Conservation (phyloP, 1,140 invertebrate genomes). For the Drosophila virilis region DNA sequence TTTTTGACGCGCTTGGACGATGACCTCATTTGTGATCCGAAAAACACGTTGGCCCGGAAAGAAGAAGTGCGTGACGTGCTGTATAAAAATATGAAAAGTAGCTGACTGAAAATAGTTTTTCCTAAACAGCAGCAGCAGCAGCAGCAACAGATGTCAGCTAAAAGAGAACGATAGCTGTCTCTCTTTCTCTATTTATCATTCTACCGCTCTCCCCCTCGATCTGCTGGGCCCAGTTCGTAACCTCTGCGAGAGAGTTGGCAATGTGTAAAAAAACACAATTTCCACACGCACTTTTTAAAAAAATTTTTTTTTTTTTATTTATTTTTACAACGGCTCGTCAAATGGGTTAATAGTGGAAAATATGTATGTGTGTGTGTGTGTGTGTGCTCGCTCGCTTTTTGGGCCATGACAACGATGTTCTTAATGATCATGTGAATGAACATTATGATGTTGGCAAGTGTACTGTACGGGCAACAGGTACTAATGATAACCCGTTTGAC, state of each 20-base stretch:
- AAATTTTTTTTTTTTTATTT: slow-evolving; percentile 37
- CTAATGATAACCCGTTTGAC: slow-evolving; percentile 43
- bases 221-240: background rate
- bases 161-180: background rate
- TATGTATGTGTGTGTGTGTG: slow-evolving; percentile 30
- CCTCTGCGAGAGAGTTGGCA: slow-evolving; percentile 24
- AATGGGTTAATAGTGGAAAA: slow-evolving; percentile 79
- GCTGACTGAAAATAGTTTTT: slow-evolving; percentile 52
- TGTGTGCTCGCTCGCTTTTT: slow-evolving; percentile 22
- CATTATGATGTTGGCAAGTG: slow-evolving; percentile 33
- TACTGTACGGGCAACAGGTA: slow-evolving; percentile 35
- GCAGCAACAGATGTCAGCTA: slow-evolving; percentile 41
- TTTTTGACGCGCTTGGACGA: slow-evolving; percentile 47
- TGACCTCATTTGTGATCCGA: slow-evolving; percentile 45
- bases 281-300: slow-evolving; percentile 49
- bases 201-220: background rate
- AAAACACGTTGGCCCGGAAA: slow-evolving; percentile 1
- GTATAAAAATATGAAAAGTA: slow-evolving; percentile 50
- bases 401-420: slow-evolving; percentile 35
- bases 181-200: background rate
- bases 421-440: slow-evolving; percentile 8
- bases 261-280: slow-evolving; percentile 33
- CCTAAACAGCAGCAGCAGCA: slow-evolving; percentile 15
- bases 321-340: slow-evolving; percentile 71
- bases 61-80: slow-evolving; percentile 48